A percentile compares a stretch with the other conserved stretches of the same genome.
phyloP scores from a whole-genome alignment of 2,113 vertebrate genomes.

The Willisornis vidua region DNA sequence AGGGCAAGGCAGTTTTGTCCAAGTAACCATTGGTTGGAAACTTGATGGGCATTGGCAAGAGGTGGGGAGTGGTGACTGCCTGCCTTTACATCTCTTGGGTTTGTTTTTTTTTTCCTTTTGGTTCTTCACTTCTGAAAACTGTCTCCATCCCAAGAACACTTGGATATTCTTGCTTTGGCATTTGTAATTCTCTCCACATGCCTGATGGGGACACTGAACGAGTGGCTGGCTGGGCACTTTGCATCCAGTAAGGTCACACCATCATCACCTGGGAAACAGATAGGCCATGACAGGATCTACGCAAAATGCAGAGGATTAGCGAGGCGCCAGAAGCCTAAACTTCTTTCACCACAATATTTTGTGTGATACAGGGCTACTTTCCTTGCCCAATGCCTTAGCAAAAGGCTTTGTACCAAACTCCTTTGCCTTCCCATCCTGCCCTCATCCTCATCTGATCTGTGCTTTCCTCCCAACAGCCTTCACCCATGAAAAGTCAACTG shows the following conservation, averaged over 20 bases:
- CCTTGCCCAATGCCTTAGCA: neutral
- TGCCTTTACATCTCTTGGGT: neutral
- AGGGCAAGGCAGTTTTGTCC: rapidly evolving
- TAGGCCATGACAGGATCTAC: neutral
- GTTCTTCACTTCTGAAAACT: neutral
- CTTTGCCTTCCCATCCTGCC: too few relatives aligned
- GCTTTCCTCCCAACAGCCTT: neutral
- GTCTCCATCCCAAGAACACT: rapidly evolving
- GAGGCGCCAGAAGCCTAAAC: neutral
- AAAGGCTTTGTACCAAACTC: too few relatives aligned
- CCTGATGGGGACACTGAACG: neutral
- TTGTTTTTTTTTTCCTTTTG: neutral
- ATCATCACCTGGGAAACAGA: neutral
- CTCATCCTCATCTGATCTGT: neutral
- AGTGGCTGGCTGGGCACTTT: neutral
- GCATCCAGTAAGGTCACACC: neutral
- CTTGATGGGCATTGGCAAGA: neutral
- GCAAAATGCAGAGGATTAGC: neutral
- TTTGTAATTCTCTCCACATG: neutral
- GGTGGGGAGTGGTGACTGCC: too few relatives aligned
- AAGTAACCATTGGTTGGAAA: neutral
- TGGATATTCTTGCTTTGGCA: neutral
- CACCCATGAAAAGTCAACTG: neutral
- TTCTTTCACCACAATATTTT: neutral
- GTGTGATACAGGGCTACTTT: rapidly evolving